phyloP scores from a whole-genome alignment of 2,797 vertebrate genomes.

The Myripristis jacobus region DNA sequence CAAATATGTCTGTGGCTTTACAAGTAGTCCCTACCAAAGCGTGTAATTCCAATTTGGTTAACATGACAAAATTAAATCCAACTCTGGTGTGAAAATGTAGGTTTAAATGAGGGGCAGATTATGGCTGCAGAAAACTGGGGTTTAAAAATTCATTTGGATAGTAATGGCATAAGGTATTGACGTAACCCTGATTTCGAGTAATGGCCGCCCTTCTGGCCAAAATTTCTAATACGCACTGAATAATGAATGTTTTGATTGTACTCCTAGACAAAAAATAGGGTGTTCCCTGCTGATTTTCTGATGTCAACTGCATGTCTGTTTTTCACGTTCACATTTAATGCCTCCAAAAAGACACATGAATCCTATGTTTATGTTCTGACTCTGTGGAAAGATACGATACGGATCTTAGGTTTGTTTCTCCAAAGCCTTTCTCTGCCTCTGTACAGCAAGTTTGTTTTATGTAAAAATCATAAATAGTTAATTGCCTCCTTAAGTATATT shows the following conservation, averaged over 20 bases:
- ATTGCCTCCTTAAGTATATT: constrained; percentile 51
- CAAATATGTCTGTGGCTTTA: constrained; percentile 81
- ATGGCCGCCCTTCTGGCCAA: constrained; percentile 65
- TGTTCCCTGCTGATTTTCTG: constrained; percentile 43
- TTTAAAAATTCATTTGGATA: constrained; percentile 74
- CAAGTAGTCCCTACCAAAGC: constrained; percentile 55
- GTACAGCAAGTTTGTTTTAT: constrained; percentile 44
- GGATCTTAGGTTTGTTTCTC: constrained; percentile 22
- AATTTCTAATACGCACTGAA: constrained; percentile 57
- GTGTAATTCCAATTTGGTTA: constrained; percentile 71
- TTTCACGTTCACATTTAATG: constrained; percentile 34
- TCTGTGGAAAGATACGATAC: constrained; percentile 16
- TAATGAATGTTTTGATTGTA: constrained; percentile 49
- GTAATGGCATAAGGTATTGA: constrained; percentile 76
- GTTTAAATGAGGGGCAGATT: constrained; percentile 72
- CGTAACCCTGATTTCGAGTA: constrained; percentile 69
- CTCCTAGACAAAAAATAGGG: constrained; percentile 32
- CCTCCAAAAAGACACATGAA: constrained; percentile 4
- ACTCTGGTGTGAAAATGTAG: constrained; percentile 76
- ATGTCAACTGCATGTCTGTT: constrained; percentile 51
- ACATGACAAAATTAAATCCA: constrained; percentile 66
- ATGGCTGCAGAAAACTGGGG: constrained; percentile 48
- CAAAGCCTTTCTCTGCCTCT: constrained; percentile 16
- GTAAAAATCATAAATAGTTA: constrained; percentile 52
- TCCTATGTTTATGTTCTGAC: constrained; percentile 10